These are phyloP conservation scores for rabbit (Oryctolagus cuniculus) DNA, from an alignment of 2,113 vertebrate genomes.

Conservation along the genomic window DNA sequence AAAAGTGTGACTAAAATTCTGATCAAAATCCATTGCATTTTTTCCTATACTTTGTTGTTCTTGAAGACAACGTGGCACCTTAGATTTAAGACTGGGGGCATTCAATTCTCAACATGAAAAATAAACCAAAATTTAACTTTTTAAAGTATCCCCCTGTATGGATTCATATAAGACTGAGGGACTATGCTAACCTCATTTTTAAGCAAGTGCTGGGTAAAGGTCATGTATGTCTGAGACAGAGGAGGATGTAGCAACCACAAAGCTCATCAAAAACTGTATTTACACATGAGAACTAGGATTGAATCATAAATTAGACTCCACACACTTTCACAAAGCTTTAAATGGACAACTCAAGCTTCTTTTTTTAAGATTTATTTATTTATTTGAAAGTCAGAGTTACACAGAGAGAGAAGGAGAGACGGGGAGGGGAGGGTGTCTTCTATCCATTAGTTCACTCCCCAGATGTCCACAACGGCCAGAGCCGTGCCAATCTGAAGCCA, in stretches of 20 bases:
- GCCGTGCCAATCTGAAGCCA: too few relatives aligned
- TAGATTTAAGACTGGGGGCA: background rate
- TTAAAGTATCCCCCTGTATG: background rate
- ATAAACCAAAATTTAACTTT: background rate
- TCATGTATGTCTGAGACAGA: background rate
- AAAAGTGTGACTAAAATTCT: background rate
- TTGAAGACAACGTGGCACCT: background rate
- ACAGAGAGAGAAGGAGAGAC: too few relatives aligned
- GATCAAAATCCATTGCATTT: background rate
- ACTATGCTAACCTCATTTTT: background rate
- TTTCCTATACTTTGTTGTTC: background rate
- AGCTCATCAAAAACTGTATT: background rate
- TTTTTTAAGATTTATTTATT: too few relatives aligned
- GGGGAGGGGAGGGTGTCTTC: too few relatives aligned
- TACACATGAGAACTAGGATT: background rate
- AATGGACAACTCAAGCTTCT: background rate
- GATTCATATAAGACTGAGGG: background rate
- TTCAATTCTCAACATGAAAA: background rate
- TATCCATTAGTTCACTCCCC: too few relatives aligned
- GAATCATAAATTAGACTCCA: background rate
- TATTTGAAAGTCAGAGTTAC: too few relatives aligned
- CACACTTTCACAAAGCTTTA: background rate
- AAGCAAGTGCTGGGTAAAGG: background rate
- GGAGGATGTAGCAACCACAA: background rate
- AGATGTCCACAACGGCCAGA: too few relatives aligned